Evolutionary conservation across 1,140 invertebrate species (phyloP), one percentile per base, ranked within the genome.

Genomic region (Leguminivora glycinivorella): DNA sequence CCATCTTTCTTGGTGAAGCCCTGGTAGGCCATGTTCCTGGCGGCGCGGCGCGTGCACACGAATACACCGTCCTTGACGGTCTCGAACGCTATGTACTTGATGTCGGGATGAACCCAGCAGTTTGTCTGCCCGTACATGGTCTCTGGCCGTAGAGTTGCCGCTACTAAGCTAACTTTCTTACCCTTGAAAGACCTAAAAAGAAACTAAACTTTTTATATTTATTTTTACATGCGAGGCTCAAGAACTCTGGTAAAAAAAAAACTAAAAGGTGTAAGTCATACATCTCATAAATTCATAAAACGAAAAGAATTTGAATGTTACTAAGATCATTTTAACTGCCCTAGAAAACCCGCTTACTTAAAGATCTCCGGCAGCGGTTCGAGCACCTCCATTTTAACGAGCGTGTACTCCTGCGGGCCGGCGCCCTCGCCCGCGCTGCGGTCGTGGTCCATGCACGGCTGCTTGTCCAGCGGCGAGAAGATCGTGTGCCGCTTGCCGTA

Each of bases 71-170:
- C 94, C 34, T 94, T 94, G 6, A 94, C 89, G 4, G 94, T 94
- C 80, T 95, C 93, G 90, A 98, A 96, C 14, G 96, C 98, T 78
- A 98, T 95, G 82, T 99, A 99, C 72, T 95, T 95, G 77, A 99
- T 98, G 80, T 99, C 98, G 3, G 99, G 99, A 83, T 96, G 96
- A 0, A 99, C 85, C 98, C 98, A 99, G 87, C 98, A 99, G 87
- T 99, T 99, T 0, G 99, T 99, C 93, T 99, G 99, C 2, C 99
- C 99, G 89, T 99, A 99, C 99, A 99, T 99, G 0, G 99, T 99
- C 92, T 99, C 99, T 10, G 99, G 98, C 75, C 98, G 93, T 5
- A 99, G 91, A 17, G 99, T 99, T n/a, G 98, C 99, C 47, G 98
- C 98, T 12, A 99, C 98, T 60, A 99, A 93, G 88, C 92, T 99